Percentiles rank a stretch among this genome's conserved stretches.
These are phyloP conservation scores for Girardinichthys multiradiatus DNA, from an alignment of 2,113 vertebrate species.

Conservation along the genomic window DNA sequence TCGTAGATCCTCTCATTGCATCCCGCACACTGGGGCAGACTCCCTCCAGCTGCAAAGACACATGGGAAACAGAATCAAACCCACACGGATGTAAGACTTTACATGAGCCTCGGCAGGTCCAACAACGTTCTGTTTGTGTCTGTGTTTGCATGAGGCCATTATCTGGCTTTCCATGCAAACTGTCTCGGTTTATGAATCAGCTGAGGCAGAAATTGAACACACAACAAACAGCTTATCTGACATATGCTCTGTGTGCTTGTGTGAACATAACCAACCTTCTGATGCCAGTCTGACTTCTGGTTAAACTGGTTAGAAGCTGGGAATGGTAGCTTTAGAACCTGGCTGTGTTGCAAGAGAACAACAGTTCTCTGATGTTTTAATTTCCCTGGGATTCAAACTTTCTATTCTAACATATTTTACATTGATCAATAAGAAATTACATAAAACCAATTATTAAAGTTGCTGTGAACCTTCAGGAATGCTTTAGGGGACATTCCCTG, in stretches of 20 bases:
- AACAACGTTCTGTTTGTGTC: background rate
- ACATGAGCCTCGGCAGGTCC: background rate
- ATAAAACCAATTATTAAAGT: background rate
- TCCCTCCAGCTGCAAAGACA: constrained; percentile 77
- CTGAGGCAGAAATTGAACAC: background rate
- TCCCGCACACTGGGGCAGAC: constrained; percentile 92
- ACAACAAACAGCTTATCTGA: background rate
- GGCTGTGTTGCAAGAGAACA: no score
- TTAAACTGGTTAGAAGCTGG: background rate
- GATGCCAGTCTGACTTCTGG: background rate
- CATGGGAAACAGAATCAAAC: background rate
- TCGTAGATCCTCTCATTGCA: constrained; percentile 92
- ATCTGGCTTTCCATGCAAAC: constrained; percentile 34
- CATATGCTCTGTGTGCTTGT: background rate
- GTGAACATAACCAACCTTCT: background rate
- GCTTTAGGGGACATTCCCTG: background rate
- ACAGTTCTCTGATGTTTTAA: background rate
- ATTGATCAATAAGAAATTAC: background rate
- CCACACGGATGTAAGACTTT: background rate
- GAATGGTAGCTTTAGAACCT: background rate
- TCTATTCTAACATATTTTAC: background rate
- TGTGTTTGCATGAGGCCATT: constrained; percentile 13
- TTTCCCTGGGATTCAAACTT: no score
- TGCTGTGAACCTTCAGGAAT: background rate
- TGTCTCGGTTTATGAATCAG: background rate